Evolutionary conservation across 2,888 invertebrate genomes (phyloP), one percentile per base, ranked within the genome.

Genomic region (Drosophila demipolita): DNA sequence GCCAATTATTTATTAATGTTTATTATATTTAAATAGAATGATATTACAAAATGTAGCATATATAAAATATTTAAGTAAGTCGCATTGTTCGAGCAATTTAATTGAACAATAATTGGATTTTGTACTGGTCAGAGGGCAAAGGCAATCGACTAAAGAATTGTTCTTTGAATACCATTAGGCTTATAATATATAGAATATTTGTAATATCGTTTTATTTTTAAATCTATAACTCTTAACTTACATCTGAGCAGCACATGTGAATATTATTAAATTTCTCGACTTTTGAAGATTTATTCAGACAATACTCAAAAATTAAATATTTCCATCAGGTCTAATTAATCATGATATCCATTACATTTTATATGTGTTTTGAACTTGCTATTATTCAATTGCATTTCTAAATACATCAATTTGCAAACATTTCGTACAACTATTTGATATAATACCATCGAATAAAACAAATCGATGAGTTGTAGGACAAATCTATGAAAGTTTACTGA

Each of bases 341-440:
- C 33, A 58, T 58, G 23, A 58, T 58, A 58, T 7, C 33, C 33
- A 58, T 33, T 58, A 8, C 20, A 58, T 33, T 15, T 50, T 0
- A 42, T 42, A 42, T 42, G 26, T 26, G 26, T 3, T 12, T 20
- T 12, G 12, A 20, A 6, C 20, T 42, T n/a, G 11, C n/a, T n/a
- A 11, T 11, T 11, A 11, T 5, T 42, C n/a, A 42, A 42, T 6
- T 11, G 11, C 11, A 6, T 20, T 20, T 12, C 12, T 12, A 23
- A 23, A 12, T 20, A 1, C 3, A 45, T 12, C 42, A 45, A 20
- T 45, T 45, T 12, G 3, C 20, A 20, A 45, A 20, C 6, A 2
- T 6, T 35, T 35, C 35, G 35, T 35, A 36, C 36, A 38, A 17
- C 20, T 3, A 20, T 45, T 7, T 20, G 7, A 12, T 45, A 20